These are phyloP conservation scores for Whitmania pigra DNA, from an alignment of 1,140 invertebrate species.

Conservation along the genomic window DNA sequence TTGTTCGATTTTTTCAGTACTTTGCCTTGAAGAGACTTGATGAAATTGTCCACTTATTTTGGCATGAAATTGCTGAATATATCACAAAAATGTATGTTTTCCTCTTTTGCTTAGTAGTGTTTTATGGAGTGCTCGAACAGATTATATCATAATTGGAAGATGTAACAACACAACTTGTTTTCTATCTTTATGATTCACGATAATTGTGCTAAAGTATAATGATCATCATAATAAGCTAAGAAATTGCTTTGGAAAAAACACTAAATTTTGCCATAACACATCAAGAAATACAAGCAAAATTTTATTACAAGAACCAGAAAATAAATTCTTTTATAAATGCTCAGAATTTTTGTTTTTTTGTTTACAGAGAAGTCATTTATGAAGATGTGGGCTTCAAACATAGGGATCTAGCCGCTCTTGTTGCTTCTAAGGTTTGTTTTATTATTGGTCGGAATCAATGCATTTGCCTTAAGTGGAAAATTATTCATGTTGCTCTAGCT, in stretches of 20 bases:
- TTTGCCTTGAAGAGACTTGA: conserved; percentile 82
- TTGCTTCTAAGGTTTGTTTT: conserved; percentile 69
- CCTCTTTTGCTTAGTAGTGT: background rate
- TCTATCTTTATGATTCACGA: background rate
- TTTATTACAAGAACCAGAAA: too few relatives aligned
- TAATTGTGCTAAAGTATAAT: conserved; percentile 6
- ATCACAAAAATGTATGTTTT: conserved; percentile 77
- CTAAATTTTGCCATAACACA: too few relatives aligned
- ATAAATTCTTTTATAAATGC: background rate
- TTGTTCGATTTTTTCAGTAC: conserved; percentile 27
- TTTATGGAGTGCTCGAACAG: background rate
- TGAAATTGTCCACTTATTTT: conserved; percentile 89
- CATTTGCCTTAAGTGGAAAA: too few relatives aligned
- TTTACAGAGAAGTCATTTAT: conserved; percentile 72
- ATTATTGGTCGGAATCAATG: background rate
- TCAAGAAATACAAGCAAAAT: too few relatives aligned
- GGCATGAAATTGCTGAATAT: conserved; percentile 94
- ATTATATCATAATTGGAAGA: background rate
- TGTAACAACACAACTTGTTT: background rate
- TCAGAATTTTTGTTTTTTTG: conserved; percentile 20
- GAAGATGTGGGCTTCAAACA: conserved; percentile 76
- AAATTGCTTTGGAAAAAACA: too few relatives aligned
- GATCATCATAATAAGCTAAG: background rate
- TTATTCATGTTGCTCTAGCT: too few relatives aligned
- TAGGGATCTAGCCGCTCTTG: conserved; percentile 80